These are phyloP conservation scores for Sminthurides aquaticus DNA, from an alignment of 2,888 invertebrate genomes.

Conservation along the genomic window DNA sequence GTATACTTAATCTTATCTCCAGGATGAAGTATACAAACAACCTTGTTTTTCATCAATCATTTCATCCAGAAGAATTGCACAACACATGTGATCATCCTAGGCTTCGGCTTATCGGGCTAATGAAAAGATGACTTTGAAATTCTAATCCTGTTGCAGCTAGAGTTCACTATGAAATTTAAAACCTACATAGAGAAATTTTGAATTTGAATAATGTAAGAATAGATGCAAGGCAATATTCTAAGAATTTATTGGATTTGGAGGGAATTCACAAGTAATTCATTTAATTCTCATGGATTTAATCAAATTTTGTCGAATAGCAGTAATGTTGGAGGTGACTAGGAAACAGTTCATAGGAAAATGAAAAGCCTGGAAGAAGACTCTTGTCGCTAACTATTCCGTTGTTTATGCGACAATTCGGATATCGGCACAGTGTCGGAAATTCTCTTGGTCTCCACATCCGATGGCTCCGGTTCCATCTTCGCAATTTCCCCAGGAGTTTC, in stretches of 20 bases:
- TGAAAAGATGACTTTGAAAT: too few species aligned
- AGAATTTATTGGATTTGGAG: background rate
- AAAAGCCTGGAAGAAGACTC: background rate
- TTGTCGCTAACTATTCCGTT: background rate
- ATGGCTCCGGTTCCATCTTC: conserved; percentile 76
- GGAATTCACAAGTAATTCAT: background rate
- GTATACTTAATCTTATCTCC: too few species aligned
- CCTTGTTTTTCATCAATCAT: too few species aligned
- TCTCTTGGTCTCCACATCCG: conserved; percentile 77
- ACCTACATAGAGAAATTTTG: too few species aligned
- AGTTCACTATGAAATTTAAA: too few species aligned
- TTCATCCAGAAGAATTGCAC: too few species aligned
- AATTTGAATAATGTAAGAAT: background rate
- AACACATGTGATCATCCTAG: too few species aligned
- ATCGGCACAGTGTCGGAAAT: conserved; percentile 52
- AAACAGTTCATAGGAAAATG: background rate
- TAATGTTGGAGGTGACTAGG: background rate
- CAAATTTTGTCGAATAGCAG: background rate
- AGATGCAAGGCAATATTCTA: background rate
- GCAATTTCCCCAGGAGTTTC: conserved; percentile 86
- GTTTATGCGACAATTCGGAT: background rate
- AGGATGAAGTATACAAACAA: too few species aligned
- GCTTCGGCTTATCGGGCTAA: too few species aligned
- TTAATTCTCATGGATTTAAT: background rate
- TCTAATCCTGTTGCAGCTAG: too few species aligned